These are phyloP conservation scores for Chalcosyrphus nemorum DNA, from an alignment of 2,888 invertebrate species.

Conservation along the genomic window DNA sequence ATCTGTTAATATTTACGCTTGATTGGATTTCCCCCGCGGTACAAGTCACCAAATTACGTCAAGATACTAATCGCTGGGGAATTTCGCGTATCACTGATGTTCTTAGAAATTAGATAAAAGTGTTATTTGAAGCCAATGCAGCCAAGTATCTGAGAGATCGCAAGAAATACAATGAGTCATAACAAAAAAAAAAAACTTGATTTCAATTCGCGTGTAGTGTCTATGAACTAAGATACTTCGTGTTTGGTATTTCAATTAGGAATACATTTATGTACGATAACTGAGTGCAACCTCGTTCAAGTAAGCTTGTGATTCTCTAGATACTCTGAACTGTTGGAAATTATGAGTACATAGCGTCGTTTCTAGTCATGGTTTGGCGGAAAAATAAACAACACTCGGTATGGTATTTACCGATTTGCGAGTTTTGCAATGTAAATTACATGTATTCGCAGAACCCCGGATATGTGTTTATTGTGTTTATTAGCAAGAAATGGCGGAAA, in stretches of 20 bases:
- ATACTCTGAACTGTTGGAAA: background rate
- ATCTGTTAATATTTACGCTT: background rate
- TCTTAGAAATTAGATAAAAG: conserved; percentile 7
- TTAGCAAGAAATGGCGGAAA: background rate
- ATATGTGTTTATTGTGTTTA: background rate
- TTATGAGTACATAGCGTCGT: background rate
- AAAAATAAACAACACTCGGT: background rate
- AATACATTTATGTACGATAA: background rate
- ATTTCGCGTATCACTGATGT: background rate
- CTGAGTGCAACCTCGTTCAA: conserved; percentile 3
- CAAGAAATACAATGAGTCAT: conserved; percentile 10
- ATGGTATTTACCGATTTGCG: background rate
- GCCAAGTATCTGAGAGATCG: background rate
- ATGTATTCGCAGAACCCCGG: background rate
- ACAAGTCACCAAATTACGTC: background rate
- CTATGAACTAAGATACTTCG: conserved; percentile 22
- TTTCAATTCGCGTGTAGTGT: background rate
- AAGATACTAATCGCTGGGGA: conserved; percentile 1
- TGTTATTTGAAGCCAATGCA: background rate
- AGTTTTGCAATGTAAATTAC: background rate
- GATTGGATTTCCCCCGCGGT: conserved; percentile 4
- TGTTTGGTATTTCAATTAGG: conserved; percentile 46
- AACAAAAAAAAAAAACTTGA: conserved; percentile 2
- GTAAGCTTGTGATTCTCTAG: background rate
- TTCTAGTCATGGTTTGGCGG: background rate